Base-by-base conservation (phyloP, 2,888 invertebrate genomes). In the Cerceris rybyensis region DNA sequence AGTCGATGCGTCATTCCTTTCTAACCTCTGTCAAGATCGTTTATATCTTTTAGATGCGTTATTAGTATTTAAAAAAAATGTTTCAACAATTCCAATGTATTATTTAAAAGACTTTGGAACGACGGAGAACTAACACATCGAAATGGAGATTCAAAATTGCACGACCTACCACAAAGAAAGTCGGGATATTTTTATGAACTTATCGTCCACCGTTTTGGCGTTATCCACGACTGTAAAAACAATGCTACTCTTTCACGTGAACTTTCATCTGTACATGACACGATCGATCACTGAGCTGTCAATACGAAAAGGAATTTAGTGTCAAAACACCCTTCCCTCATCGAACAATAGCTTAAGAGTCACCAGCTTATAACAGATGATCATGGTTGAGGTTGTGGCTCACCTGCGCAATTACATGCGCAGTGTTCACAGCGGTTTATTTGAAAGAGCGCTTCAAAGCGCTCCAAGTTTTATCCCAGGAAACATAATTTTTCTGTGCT, bases 281-380 rank as follows among this genome's bases (percentile, higher is more conserved):
- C 13, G 42, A 55, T 54, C 41, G 11, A 65, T 58, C 8, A 58
- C 50, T 6, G 17, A 43, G 43, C 16, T 59, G 50, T 55, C 58
- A 73, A 13, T 73, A 46, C 4, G 9, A 11, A 69, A 9, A 52
- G 2, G 13, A 52, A 52, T 7, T 5, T 17, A 50, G 11, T 17
- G 64, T 65, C 55, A 71, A 78, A 75, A 70, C 64, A 65, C 43
- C n/a, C 57, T 14, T n/a, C 11, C n/a, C 54, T 0, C 16, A 17
- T 7, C 17, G 17, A 11, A 28, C 16, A 28, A 9, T 1, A 50
- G n/a, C 55, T 7, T 7, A 0, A 28, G 9, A 68, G 17, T 52
- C 42, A 6, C 4, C 42, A 13, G 54, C 55, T 9, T 11, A 52
- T 78, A 69, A 70, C 82, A 79, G 71, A 71, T 71, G 59, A 17